Evolutionary conservation across 2,113 vertebrate species (phyloP).

Genomic region (Gasterosteus nipponicus): DNA sequence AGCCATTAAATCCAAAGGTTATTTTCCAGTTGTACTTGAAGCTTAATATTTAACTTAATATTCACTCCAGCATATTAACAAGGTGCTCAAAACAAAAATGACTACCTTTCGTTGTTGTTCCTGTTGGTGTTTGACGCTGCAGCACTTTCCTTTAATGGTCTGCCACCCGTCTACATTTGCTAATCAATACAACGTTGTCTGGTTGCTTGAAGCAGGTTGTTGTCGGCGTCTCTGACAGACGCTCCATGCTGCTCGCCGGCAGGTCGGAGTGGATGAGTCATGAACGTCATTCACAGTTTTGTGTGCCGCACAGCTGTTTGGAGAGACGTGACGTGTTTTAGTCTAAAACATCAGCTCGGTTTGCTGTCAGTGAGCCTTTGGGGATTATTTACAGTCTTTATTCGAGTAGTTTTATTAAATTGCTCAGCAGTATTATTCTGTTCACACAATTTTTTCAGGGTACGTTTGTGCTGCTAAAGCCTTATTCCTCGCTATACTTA

Average conservation of each 20-base stretch:
- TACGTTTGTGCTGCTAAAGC: slow-evolving; percentile 1
- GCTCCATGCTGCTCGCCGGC: background rate
- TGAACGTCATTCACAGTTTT: background rate
- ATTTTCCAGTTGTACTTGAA: background rate
- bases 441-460: background rate
- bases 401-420: background rate
- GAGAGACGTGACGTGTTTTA: background rate
- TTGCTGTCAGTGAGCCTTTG: background rate
- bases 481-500: background rate
- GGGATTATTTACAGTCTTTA: slow-evolving; percentile 4
- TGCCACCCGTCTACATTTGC: background rate
- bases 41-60: background rate
- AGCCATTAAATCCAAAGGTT: background rate
- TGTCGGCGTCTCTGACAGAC: background rate
- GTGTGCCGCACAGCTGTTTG: background rate
- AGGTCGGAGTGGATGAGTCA: slow-evolving; percentile 3
- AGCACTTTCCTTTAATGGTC: background rate
- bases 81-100: background rate
- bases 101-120: background rate
- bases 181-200: background rate
- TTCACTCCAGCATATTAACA: background rate
- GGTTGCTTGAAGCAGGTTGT: background rate
- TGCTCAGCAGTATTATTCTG: slow-evolving; percentile 3
- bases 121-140: background rate
- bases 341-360: slow-evolving; percentile 26